Percentiles rank a stretch among this genome's conserved stretches.
phyloP scores from a whole-genome alignment of 2,797 vertebrate genomes.

The Streptopelia turtur region DNA sequence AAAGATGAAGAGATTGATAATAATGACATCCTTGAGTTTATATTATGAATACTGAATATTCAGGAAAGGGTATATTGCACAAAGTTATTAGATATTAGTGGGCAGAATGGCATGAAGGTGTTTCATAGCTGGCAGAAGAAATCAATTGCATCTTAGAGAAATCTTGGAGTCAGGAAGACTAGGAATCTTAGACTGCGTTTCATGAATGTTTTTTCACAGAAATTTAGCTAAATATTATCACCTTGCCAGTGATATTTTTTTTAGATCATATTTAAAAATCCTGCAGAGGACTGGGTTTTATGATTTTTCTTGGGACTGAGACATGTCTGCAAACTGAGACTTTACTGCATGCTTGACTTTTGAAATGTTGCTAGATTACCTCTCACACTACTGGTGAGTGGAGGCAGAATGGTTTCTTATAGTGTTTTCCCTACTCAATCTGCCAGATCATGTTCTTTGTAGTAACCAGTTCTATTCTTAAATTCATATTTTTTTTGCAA shows the following conservation, averaged over 20 bases:
- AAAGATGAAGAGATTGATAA: not conserved
- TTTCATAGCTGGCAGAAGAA: not conserved
- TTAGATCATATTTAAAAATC: not conserved
- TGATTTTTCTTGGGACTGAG: not conserved
- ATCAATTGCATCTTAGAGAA: not conserved
- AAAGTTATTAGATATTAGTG: not conserved
- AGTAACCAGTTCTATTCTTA: not conserved
- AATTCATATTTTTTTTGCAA: not conserved
- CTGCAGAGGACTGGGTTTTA: not conserved
- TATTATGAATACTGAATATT: not conserved
- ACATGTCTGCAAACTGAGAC: not conserved
- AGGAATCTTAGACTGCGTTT: not conserved
- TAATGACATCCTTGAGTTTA: not conserved
- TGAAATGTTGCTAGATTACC: not conserved
- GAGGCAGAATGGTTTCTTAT: not conserved
- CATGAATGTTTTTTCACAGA: not conserved
- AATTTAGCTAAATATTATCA: not conserved
- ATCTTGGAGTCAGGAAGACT: not conserved
- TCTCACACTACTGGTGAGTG: not conserved
- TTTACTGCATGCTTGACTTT: not conserved
- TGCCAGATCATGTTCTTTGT: not conserved
- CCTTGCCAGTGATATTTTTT: not conserved
- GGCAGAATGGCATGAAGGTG: not conserved
- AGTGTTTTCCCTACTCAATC: not conserved
- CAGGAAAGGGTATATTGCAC: not conserved